Evolutionary conservation across 2,113 vertebrate genomes (phyloP), one percentile per base, ranked within the genome.

Genomic region (Sturnus vulgaris): DNA sequence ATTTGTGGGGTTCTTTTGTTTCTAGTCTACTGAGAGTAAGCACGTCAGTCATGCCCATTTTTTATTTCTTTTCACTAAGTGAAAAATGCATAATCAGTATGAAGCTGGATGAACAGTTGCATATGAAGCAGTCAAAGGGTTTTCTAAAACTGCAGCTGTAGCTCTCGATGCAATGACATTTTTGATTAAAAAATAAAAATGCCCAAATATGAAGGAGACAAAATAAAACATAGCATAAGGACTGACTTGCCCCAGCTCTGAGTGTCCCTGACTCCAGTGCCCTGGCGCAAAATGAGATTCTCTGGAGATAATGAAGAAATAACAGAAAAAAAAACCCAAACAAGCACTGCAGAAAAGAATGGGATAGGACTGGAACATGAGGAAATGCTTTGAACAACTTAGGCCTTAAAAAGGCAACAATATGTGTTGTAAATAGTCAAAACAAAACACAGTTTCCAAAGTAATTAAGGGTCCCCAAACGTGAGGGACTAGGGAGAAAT

Each of bases 381-480:
- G 9, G 16, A 87, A 79, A 80, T 42, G 47, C 66, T 90, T 85
- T 59, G 50, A 84, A 83, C 55, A 90, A 46, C 86, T 72, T 30
- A 30, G 72, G 72, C 81, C 95, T 89, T 63, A 75, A 81, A 94
- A 95, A 97, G 91, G 68, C 75, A 90, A 68, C 75, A 55, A 23
- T 46, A 24, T 15, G 46, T 50, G n/a, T 3, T 81, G 30, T 18
- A 65, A 93, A 70, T 20, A 61, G 61, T 15, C 53, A 91, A 92
- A 96, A 96, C 73, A 97, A 87, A 71, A 92, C 82, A 82, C 7
- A 3, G 53, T 94, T 96, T 93, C 94, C 91, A 75, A 83, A 96
- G 96, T 95, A 95, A 97, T 97, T 96, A 94, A 93, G 68, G 80
- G 61, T 97, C 78, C 90, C 89, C 71, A 88, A 89, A 97, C 1